phyloP scores from a whole-genome alignment of 2,797 vertebrate genomes.

The Natrix natrix region DNA sequence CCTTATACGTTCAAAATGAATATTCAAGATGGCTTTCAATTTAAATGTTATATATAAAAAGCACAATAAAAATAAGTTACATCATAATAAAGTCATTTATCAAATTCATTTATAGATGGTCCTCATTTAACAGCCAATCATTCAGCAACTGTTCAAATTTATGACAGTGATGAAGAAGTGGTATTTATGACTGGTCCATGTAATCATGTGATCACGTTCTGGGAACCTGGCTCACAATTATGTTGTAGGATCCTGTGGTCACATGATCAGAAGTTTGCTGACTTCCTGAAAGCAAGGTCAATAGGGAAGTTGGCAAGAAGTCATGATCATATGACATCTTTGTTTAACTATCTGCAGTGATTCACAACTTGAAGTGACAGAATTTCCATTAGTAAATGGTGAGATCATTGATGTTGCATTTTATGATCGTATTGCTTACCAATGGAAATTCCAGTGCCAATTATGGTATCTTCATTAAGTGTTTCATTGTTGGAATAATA shows the following conservation, averaged over 20 bases:
- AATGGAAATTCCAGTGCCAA: neutral
- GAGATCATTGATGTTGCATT: neutral
- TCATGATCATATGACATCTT: neutral
- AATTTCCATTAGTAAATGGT: neutral
- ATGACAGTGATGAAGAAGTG: neutral
- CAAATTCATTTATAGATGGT: neutral
- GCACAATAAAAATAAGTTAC: neutral
- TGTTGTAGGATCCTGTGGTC: neutral
- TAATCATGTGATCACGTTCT: neutral
- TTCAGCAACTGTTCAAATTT: neutral
- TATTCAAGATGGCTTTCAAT: neutral
- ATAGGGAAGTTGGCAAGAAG: neutral
- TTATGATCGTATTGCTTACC: neutral
- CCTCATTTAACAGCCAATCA: neutral
- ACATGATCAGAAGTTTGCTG: neutral
- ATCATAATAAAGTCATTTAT: neutral
- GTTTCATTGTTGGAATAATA: neutral
- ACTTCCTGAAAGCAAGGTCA: neutral
- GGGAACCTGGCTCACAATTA: neutral
- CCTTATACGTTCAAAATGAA: neutral
- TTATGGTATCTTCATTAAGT: neutral
- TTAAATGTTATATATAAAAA: neutral
- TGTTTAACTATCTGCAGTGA: neutral
- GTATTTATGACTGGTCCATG: neutral
- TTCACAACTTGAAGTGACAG: neutral